phyloP scores from a whole-genome alignment of 2,797 vertebrate species.

The Tapirus indicus region DNA sequence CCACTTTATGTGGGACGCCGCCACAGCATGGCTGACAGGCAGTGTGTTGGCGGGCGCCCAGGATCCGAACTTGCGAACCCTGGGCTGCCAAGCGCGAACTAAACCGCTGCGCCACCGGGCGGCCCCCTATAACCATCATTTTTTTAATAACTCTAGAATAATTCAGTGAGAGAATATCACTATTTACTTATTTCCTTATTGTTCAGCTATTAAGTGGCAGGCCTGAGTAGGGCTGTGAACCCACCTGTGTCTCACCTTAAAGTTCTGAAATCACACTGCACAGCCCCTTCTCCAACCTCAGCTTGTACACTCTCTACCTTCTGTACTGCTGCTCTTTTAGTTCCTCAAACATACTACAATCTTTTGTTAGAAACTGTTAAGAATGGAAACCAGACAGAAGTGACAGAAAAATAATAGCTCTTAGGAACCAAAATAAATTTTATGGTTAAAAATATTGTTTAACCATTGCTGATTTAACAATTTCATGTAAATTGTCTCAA shows the following conservation, averaged over 20 bases:
- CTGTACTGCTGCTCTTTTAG: not conserved
- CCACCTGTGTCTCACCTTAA: no score
- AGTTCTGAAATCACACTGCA: not conserved
- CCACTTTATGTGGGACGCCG: no score
- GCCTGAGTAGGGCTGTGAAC: not conserved
- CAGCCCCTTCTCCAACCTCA: not conserved
- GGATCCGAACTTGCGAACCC: no score
- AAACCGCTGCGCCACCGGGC: no score
- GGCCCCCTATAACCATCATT: not conserved
- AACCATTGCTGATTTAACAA: not conserved
- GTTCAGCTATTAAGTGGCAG: not conserved
- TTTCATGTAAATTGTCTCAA: not conserved
- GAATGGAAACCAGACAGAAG: not conserved
- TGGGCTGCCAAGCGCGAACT: no score
- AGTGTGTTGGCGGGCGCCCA: no score
- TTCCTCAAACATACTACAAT: not conserved
- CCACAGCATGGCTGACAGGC: no score
- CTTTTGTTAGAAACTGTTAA: not conserved
- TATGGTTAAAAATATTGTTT: conserved; percentile 32
- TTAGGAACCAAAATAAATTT: conserved; percentile 15
- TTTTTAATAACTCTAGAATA: not conserved
- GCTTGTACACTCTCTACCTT: not conserved
- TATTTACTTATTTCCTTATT: not conserved
- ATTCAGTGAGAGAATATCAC: not conserved
- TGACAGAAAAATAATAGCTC: conserved; percentile 14